Conservation (phyloP, 2,797 vertebrate genomes). For the Rhinoraja longicauda region DNA sequence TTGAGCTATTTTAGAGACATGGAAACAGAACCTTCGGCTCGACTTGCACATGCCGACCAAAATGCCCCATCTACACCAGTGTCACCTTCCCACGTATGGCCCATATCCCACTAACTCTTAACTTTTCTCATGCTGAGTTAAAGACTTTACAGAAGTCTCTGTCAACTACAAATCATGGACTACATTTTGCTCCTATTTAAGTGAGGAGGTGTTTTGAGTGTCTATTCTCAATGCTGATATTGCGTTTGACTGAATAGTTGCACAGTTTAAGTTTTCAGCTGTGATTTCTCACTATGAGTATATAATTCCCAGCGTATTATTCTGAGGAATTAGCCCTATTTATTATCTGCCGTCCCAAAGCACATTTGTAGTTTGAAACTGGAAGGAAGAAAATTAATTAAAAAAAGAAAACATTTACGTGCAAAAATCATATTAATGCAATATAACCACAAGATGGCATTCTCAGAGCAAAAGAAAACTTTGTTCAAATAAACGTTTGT, state of each 20-base stretch:
- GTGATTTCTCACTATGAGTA: background rate
- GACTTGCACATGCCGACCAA: too few relatives aligned
- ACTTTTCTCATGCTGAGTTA: too few relatives aligned
- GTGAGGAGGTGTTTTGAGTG: background rate
- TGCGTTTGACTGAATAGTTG: background rate
- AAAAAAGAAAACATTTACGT: background rate
- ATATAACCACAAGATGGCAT: background rate
- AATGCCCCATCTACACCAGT: too few relatives aligned
- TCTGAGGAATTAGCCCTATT: background rate
- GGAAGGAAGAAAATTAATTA: background rate
- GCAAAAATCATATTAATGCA: background rate
- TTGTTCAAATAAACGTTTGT: background rate
- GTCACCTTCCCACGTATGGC: too few relatives aligned
- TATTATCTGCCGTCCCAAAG: background rate
- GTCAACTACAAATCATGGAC: too few relatives aligned
- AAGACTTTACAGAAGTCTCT: too few relatives aligned
- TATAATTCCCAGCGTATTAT: background rate
- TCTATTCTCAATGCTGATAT: background rate
- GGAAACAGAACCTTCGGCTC: too few relatives aligned
- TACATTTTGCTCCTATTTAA: background rate
- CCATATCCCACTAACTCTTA: too few relatives aligned
- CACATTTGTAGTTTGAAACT: background rate
- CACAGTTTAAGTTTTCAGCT: background rate
- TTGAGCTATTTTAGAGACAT: too few relatives aligned
- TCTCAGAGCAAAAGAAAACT: background rate